Percentiles rank a stretch among this genome's conserved stretches.
These are phyloP conservation scores for Heliocidaris erythrogramma DNA, from an alignment of 35 echinoderm and acorn worm species.

Conservation along the genomic window DNA sequence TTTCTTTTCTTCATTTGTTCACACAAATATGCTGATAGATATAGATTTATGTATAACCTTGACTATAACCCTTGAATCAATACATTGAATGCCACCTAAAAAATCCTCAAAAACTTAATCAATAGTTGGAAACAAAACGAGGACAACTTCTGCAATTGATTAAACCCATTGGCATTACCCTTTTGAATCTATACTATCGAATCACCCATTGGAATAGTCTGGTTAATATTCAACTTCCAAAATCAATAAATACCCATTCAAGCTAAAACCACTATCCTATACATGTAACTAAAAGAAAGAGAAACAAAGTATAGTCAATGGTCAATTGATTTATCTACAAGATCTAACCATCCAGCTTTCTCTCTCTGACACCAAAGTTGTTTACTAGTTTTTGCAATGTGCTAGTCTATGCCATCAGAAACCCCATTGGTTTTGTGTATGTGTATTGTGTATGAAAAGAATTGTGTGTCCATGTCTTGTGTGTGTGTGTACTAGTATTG, in stretches of 20 bases:
- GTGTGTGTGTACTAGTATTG: not conserved
- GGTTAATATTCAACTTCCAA: not conserved
- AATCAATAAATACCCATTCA: not conserved
- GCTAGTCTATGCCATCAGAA: too few relatives aligned
- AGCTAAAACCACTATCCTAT: not conserved
- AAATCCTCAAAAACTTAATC: not conserved
- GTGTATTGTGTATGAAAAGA: not conserved
- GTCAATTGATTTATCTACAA: slow-evolving; percentile 18
- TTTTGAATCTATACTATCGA: not conserved
- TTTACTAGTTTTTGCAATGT: not conserved
- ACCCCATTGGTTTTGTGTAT: not conserved
- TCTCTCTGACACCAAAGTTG: not conserved
- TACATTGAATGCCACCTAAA: not conserved
- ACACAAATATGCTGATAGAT: not conserved
- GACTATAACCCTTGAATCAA: not conserved
- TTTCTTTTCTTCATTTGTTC: too few relatives aligned
- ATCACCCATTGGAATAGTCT: not conserved
- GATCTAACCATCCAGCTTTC: not conserved
- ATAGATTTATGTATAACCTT: not conserved
- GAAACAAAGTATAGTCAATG: not conserved
- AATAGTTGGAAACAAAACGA: not conserved
- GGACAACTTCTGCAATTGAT: not conserved
- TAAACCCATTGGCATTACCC: not conserved
- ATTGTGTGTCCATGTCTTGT: not conserved
- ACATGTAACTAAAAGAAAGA: not conserved